Percentiles rank a stretch among this genome's conserved stretches.
phyloP scores from a whole-genome alignment of 2,113 vertebrate genomes.

The Gila orcuttii region DNA sequence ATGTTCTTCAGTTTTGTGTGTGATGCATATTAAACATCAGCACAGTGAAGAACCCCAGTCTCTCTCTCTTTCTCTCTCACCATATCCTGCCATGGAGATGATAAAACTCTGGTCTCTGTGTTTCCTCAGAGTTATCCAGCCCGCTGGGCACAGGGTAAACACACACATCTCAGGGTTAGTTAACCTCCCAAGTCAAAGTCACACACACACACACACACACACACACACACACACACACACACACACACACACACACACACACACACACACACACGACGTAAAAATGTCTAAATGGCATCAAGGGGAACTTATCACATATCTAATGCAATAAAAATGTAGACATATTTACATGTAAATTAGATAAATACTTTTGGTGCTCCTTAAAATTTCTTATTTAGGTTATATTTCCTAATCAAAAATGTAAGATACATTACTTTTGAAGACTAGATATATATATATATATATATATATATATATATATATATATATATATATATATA shows the following conservation, averaged over 20 bases:
- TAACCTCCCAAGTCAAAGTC: background rate
- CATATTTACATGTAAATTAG: background rate
- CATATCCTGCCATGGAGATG: constrained; percentile 59
- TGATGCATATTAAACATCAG: constrained; percentile 23
- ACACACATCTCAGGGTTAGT: constrained; percentile 10
- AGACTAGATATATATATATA: background rate
- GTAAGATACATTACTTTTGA: background rate
- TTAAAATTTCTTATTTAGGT: too few species aligned
- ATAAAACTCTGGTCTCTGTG: constrained; percentile 49
- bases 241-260: too few species aligned
- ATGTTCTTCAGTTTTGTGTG: constrained; percentile 12
- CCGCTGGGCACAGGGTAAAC: constrained; percentile 33
- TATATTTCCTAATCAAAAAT: too few species aligned
- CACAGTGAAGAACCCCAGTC: constrained; percentile 36
- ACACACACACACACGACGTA: background rate
- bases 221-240: background rate
- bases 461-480: too few species aligned
- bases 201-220: too few species aligned
- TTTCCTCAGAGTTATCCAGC: constrained; percentile 42
- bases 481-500: too few species aligned
- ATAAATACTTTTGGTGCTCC: background rate
- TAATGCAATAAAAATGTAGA: background rate
- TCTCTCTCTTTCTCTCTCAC: constrained; percentile 45
- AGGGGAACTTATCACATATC: background rate
- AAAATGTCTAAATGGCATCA: too few species aligned